Evolutionary conservation across 2,113 vertebrate genomes (phyloP).

Genomic region (Motacilla alba): DNA sequence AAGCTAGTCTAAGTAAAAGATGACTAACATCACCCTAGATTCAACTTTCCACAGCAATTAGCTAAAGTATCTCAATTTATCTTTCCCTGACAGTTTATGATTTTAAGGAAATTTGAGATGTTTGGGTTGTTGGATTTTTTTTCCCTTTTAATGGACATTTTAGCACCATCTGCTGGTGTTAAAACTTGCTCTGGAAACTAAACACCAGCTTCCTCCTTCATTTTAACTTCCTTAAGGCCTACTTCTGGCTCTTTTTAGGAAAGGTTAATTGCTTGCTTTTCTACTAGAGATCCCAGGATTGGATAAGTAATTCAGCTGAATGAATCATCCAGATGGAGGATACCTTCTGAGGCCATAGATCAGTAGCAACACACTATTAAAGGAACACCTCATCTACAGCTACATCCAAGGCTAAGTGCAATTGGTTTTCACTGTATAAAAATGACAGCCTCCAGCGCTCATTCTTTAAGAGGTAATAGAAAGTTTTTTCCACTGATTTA

Average conservation of each 20-base stretch:
- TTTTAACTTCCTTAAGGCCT: slow-evolving; percentile 34
- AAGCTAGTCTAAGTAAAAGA: slow-evolving; percentile 52
- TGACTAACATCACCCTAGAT: slow-evolving; percentile 72
- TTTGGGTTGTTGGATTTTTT: background rate
- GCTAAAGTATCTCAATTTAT: slow-evolving; percentile 82
- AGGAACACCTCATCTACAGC: background rate
- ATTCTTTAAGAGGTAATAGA: background rate
- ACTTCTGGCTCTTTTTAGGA: slow-evolving; percentile 53
- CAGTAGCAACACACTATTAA: background rate
- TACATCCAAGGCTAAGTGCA: background rate
- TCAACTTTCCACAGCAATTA: slow-evolving; percentile 84
- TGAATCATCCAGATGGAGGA: slow-evolving; percentile 15
- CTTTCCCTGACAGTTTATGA: slow-evolving; percentile 81
- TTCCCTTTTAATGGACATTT: slow-evolving; percentile 74
- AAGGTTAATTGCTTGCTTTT: slow-evolving; percentile 62
- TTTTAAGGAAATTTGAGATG: slow-evolving; percentile 82
- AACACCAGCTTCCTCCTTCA: slow-evolving; percentile 37
- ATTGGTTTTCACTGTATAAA: background rate
- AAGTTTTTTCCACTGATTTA: background rate
- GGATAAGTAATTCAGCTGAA: slow-evolving; percentile 27
- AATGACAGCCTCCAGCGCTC: background rate
- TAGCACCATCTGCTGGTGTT: slow-evolving; percentile 90
- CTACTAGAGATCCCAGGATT: slow-evolving; percentile 17
- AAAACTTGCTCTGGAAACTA: slow-evolving; percentile 67
- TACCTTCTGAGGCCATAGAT: background rate